Percentiles rank a stretch among this genome's conserved stretches.
These are phyloP conservation scores for Porites australiensis DNA, from an alignment of 64 coral and sea anemone genomes.

Conservation along the genomic window DNA sequence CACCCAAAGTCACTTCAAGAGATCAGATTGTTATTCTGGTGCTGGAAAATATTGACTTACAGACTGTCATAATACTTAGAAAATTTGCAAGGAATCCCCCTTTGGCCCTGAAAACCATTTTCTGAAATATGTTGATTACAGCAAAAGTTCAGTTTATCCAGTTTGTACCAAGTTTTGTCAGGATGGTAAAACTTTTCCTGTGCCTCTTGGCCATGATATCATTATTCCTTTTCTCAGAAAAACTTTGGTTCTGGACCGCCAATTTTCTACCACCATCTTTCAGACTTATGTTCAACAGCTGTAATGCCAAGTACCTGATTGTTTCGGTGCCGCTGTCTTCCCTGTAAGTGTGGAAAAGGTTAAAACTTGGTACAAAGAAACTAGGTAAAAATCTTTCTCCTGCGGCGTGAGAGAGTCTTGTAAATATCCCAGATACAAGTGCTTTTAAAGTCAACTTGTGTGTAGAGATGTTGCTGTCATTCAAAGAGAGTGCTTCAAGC, in stretches of 20 bases:
- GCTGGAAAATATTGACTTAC: too few species aligned
- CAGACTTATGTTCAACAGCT: conserved; percentile 35
- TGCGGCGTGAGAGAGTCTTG: conserved; percentile 11
- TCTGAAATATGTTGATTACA: too few species aligned
- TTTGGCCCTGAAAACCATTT: too few species aligned
- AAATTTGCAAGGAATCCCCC: too few species aligned
- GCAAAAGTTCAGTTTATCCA: too few species aligned
- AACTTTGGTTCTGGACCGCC: background rate
- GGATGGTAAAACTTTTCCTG: too few species aligned
- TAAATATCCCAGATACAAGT: conserved; percentile 24
- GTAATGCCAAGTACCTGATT: background rate
- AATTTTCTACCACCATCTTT: conserved; percentile 35
- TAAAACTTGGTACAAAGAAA: conserved; percentile 8
- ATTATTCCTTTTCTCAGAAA: conserved; percentile 4
- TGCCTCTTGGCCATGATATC: background rate
- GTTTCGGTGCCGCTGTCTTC: background rate
- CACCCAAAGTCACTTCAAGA: too few species aligned
- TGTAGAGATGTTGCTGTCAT: background rate
- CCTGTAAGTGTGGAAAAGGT: background rate
- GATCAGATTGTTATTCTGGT: too few species aligned
- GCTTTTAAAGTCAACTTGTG: conserved; percentile 10
- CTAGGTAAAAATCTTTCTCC: conserved; percentile 8
- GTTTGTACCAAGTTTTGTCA: too few species aligned
- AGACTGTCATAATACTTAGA: too few species aligned
- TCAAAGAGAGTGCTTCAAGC: conserved; percentile 1